Percentiles rank a stretch among this genome's conserved stretches.
phyloP scores from a whole-genome alignment of 2,113 vertebrate species.

The Cyprinodon brontotheroides region DNA sequence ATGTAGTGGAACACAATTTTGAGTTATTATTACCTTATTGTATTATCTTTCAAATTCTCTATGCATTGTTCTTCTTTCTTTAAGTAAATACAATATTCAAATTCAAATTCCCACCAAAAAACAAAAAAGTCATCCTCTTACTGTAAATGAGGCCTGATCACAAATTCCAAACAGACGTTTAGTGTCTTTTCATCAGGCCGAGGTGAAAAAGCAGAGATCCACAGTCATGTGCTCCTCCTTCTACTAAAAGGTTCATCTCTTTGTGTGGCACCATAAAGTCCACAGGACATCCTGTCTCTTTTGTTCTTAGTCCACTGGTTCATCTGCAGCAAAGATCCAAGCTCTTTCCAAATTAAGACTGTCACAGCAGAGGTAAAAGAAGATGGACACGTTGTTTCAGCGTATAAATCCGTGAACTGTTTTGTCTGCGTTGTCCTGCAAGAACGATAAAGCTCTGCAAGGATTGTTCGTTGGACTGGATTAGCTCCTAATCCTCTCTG shows the following conservation, averaged over 20 bases:
- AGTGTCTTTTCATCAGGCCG: neutral
- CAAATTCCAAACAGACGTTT: constrained; percentile 17
- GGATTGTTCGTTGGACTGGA: constrained; percentile 68
- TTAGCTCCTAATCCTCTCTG: constrained; percentile 70
- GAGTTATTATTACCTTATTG: neutral
- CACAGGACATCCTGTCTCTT: constrained; percentile 27
- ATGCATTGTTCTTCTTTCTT: neutral
- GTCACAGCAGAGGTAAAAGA: constrained; percentile 11
- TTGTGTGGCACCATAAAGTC: constrained; percentile 41
- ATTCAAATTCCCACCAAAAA: neutral
- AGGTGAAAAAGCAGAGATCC: constrained; percentile 18
- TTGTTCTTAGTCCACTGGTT: constrained; percentile 9
- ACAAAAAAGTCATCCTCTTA: constrained; percentile 19
- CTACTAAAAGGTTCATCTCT: constrained; percentile 54
- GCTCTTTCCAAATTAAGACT: constrained; percentile 18
- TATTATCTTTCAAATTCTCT: neutral
- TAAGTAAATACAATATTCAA: neutral
- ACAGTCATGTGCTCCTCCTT: constrained; percentile 23
- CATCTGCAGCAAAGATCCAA: neutral
- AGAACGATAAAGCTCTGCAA: constrained; percentile 50
- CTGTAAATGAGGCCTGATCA: constrained; percentile 26
- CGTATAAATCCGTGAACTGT: constrained; percentile 60
- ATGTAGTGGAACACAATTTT: neutral
- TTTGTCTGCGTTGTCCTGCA: constrained; percentile 50
- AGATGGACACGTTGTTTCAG: constrained; percentile 13